Evolutionary conservation across 2,113 vertebrate species (phyloP), one percentile per base, ranked within the genome.

Genomic region (Todiramphus saurophagus): DNA sequence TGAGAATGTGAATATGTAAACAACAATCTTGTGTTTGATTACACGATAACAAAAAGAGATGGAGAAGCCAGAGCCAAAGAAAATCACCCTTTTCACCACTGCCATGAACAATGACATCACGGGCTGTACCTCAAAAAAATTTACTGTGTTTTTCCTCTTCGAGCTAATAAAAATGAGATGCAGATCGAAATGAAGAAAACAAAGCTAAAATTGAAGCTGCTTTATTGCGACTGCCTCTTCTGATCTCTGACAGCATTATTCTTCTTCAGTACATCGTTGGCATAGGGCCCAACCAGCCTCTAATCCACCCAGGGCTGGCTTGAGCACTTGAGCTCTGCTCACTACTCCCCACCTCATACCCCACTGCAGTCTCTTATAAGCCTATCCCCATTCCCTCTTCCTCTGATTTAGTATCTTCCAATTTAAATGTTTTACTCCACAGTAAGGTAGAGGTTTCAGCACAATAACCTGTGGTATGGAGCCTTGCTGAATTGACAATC

Each of bases 1-100:
- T 7, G 8, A 35, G 35, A 70, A 43, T 0, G 0, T 41, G 3
- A 76, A 41, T 23, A 39, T 23, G 4, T 35, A 60, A 79, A 80
- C 20, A 46, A 88, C 39, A 30, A 56, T 5, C 39, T 83, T 46
- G 5, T 12, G 31, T 67, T 75, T 46, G 23, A 70, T 93, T 56
- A 64, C 20, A 17, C 9, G 6, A 16, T 19, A 76, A 55, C 18
- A 21, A 68, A 21, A 68, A 80, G 50, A 21, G 30, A 48, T 15
- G 7, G 50, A 59, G 33, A 64, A 64, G 68, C 15, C 27, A 70
- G 21, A 84, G 15, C 37, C 18, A 66, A 67, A 28, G 16, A 66
- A 80, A 48, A 46, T 13, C 55, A 35, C 11, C 3, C 0, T 77
- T 87, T 87, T 72, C 64, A 81, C 33, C 50, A 16, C 12, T 66